Conservation (phyloP, 2,797 vertebrate genomes). For the Coilia nasus region DNA sequence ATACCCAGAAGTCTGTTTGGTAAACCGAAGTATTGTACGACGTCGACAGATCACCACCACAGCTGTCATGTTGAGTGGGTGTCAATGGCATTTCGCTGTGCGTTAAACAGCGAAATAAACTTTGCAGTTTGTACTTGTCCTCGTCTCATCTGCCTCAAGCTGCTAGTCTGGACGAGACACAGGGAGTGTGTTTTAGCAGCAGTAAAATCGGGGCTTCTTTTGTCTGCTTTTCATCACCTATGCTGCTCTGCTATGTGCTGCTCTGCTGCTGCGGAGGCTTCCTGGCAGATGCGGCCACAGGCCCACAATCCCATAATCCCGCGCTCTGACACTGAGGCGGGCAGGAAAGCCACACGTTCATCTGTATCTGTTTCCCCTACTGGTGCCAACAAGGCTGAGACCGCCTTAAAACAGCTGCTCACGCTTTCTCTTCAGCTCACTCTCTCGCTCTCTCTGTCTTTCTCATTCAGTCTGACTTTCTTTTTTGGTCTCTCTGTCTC, state of each 20-base stretch:
- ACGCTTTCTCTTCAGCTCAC: not conserved
- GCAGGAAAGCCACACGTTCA: constrained; percentile 1
- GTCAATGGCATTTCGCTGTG: not conserved
- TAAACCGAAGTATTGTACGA: not conserved
- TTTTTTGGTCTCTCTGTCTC: not conserved
- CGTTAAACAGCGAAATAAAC: not conserved
- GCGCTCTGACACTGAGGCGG: not conserved
- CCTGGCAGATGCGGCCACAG: not conserved
- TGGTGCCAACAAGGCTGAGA: constrained; percentile 20
- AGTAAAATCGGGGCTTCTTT: not conserved
- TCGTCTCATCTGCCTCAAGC: not conserved
- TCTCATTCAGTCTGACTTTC: not conserved
- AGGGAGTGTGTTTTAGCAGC: not conserved
- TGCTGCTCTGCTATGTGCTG: not conserved
- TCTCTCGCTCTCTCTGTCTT: not conserved
- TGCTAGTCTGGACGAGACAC: not conserved
- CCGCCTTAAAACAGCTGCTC: not conserved
- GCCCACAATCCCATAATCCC: not conserved
- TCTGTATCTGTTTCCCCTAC: constrained; percentile 11
- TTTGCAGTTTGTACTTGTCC: not conserved
- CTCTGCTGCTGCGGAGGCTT: not conserved
- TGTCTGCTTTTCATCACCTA: constrained; percentile 1
- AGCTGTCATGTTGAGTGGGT: not conserved
- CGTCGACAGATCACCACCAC: not conserved
- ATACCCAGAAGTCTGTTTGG: not conserved